Evolutionary conservation across 2,797 vertebrate genomes (phyloP).

Genomic region (Galagoides demidoff): DNA sequence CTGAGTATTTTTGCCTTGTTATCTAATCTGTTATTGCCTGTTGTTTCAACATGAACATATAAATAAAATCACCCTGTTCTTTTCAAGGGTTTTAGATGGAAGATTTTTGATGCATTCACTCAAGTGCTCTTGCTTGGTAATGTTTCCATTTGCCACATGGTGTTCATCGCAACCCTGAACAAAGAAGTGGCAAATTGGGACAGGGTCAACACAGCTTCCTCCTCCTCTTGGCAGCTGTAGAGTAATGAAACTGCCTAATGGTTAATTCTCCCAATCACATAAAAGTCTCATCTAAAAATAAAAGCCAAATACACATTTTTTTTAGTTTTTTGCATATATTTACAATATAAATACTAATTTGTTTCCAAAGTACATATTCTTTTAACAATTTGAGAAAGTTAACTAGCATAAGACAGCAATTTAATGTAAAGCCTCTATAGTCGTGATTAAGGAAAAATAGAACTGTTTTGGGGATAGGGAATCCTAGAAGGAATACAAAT

Average conservation of each 20-base stretch:
- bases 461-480: slow-evolving; percentile 39
- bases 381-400: slow-evolving; percentile 84
- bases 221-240: background rate
- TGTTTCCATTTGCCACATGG: background rate
- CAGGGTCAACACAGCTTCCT: background rate
- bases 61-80: background rate
- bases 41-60: background rate
- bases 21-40: background rate
- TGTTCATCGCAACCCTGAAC: background rate
- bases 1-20: background rate
- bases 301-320: slow-evolving; percentile 85
- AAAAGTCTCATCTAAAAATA: slow-evolving; percentile 83
- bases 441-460: slow-evolving; percentile 76
- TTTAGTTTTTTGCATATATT: slow-evolving; percentile 87
- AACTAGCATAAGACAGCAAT: slow-evolving; percentile 79
- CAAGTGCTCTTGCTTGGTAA: background rate
- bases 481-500: slow-evolving; percentile 57
- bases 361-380: slow-evolving; percentile 88
- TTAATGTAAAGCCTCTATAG: slow-evolving; percentile 74
- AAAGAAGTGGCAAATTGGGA: background rate
- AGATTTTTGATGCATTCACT: background rate
- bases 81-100: background rate
- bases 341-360: slow-evolving; percentile 90
- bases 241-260: background rate
- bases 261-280: slow-evolving; percentile 6